These are phyloP conservation scores for Siniperca undulata DNA, from an alignment of 2,797 vertebrate species.

Conservation along the genomic window DNA sequence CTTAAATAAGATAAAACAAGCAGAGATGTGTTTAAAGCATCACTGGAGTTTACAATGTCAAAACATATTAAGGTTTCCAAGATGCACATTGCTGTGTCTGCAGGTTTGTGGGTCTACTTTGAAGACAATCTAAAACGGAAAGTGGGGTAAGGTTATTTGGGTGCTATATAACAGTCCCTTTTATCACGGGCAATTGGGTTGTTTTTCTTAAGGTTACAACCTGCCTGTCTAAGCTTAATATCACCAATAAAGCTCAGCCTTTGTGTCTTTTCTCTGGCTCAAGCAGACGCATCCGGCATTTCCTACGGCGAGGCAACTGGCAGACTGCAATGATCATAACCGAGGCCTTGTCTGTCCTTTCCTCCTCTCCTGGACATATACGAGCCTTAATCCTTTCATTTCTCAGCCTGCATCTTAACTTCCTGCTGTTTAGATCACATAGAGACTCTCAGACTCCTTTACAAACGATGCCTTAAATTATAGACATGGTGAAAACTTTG, in stretches of 20 bases:
- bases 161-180: slow-evolving; percentile 81
- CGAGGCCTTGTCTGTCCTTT: slow-evolving; percentile 93
- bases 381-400: slow-evolving; percentile 49
- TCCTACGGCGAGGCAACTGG: slow-evolving; percentile 76
- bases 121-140: slow-evolving; percentile 75
- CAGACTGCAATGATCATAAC: slow-evolving; percentile 96
- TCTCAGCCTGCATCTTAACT: slow-evolving; percentile 14
- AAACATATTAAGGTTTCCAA: slow-evolving; percentile 39
- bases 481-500: neutral
- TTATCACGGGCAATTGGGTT: slow-evolving; percentile 88
- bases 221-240: slow-evolving; percentile 87
- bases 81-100: slow-evolving; percentile 48
- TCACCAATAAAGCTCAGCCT: slow-evolving; percentile 86
- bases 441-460: neutral
- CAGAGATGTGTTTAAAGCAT: slow-evolving; percentile 39
- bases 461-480: slow-evolving; percentile 2
- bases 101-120: slow-evolving; percentile 54
- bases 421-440: slow-evolving; percentile 31
- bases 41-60: slow-evolving; percentile 33
- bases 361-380: slow-evolving; percentile 46
- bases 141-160: slow-evolving; percentile 79
- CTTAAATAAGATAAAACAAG: slow-evolving; percentile 28
- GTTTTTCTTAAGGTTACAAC: slow-evolving; percentile 88
- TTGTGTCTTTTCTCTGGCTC: slow-evolving; percentile 84
- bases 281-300: slow-evolving; percentile 85